Evolutionary conservation across 2,113 vertebrate species (phyloP), one percentile per base, ranked within the genome.

Genomic region (Spea bombifrons): DNA sequence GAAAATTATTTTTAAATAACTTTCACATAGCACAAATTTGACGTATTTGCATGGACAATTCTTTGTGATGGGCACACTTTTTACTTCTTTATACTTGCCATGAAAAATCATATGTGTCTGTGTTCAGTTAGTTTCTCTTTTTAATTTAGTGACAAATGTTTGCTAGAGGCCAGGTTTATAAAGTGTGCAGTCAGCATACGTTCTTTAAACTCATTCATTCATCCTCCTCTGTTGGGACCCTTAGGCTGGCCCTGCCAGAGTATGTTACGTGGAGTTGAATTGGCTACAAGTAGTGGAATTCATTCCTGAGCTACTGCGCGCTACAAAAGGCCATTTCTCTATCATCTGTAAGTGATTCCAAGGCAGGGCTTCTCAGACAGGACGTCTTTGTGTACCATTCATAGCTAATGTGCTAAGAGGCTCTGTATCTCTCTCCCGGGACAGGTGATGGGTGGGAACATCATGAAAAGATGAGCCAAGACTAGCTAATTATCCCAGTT

Each of bases 301-400:
- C 87, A 88, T 92, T 90, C 89, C 89, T 91, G 87, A 90, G 87
- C 90, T 89, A 90, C 83, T 89, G 82, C 85, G 85, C 30, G 84
- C 87, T 87, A 91, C 90, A 92, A 92, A 92, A 89, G 90, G 86
- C 87, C 87, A 88, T 88, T 92, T 92, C 89, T 90, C 88, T 89
- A 84, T 90, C 80, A 50, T 90, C 87, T 86, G 88, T 86, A 91
- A 88, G 85, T 84, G 86, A 91, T 89, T 91, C 86, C 88, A 88
- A 87, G 89, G 84, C 85, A 86, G 87, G 86, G 86, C 86, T 84
- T 88, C 71, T 79, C 88, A 90, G 86, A 93, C 90, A 92, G 83
- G 89, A 86, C 92, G 86, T 80, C 85, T 92, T 93, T 90, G 87
- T 92, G 82, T 80, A 78, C 78, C 83, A 83, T 85, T 85, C 85